These are phyloP conservation scores for Pseudomyrmex pallidus DNA, from an alignment of 1,140 invertebrate species.

Conservation along the genomic window DNA sequence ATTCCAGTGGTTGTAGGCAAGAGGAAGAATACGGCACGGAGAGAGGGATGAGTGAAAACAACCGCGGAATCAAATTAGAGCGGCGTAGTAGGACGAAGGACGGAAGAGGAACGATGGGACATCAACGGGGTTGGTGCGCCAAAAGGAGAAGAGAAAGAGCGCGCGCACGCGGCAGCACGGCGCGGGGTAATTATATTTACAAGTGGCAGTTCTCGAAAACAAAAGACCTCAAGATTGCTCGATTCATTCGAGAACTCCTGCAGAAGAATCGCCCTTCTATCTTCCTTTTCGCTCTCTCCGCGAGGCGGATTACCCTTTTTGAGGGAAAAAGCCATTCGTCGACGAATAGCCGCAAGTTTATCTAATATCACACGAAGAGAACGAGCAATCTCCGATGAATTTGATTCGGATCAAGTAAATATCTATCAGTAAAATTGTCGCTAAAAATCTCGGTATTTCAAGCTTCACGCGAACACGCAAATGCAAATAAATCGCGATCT, in stretches of 20 bases:
- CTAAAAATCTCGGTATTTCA: background rate
- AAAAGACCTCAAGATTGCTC: constrained; percentile 84
- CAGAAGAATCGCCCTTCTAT: constrained; percentile 56
- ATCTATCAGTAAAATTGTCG: background rate
- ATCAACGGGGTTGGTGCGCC: constrained; percentile 8
- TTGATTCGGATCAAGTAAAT: background rate
- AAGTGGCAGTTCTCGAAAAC: constrained; percentile 84
- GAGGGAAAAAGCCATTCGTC: constrained; percentile 56
- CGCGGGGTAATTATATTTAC: constrained; percentile 84
- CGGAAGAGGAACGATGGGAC: constrained; percentile 18
- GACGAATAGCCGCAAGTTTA: constrained; percentile 22
- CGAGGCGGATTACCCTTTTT: constrained; percentile 19
- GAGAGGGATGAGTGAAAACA: constrained; percentile 81
- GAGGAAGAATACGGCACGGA: constrained; percentile 51
- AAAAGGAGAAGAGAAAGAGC: constrained; percentile 10
- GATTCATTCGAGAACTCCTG: constrained; percentile 78
- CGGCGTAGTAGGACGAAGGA: constrained; percentile 49
- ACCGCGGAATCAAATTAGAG: constrained; percentile 85
- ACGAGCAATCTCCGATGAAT: background rate
- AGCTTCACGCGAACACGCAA: background rate
- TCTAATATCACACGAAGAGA: constrained; percentile 24
- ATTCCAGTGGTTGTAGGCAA: constrained; percentile 47
- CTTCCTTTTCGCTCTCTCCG: background rate
- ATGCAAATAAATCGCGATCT: background rate
- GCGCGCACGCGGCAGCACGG: constrained; percentile 15